Evolutionary conservation across 2,888 invertebrate species (phyloP).

Genomic region (Brassicogethes aeneus): DNA sequence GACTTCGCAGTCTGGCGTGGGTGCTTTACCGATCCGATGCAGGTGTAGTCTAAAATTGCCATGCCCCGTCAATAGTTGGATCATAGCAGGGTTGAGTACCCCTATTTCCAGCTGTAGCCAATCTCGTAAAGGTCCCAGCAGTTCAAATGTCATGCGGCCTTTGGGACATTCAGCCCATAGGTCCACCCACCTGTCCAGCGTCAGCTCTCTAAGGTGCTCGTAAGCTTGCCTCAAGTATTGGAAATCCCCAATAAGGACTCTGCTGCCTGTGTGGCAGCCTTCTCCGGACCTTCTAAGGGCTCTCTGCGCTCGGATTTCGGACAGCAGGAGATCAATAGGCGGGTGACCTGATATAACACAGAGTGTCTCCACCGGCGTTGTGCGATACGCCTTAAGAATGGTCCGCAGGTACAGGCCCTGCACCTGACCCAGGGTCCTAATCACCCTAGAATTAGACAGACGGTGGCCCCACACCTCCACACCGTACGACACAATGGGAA

Average conservation of each 20-base stretch:
- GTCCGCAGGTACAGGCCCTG: slow-evolving; percentile 1
- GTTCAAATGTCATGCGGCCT: slow-evolving; percentile 2
- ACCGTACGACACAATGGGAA: slow-evolving; percentile 4
- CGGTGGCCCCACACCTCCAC: slow-evolving; percentile 3
- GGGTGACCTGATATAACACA: slow-evolving; percentile 1
- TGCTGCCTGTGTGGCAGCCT: background rate
- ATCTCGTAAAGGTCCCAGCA: background rate
- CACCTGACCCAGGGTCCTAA: background rate
- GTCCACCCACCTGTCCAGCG: slow-evolving; percentile 4
- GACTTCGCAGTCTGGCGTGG: too few relatives aligned
- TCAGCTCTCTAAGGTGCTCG: background rate
- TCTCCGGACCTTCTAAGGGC: slow-evolving; percentile 3
- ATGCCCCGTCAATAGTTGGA: too few relatives aligned
- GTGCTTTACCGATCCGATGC: too few relatives aligned
- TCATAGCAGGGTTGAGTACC: background rate
- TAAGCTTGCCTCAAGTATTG: background rate
- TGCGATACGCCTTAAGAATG: background rate
- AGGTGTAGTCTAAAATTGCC: too few relatives aligned
- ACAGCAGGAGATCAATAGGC: slow-evolving; percentile 1
- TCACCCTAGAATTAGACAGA: slow-evolving; percentile 2
- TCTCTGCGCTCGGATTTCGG: slow-evolving; percentile 2
- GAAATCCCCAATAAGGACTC: background rate
- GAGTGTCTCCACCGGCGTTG: slow-evolving; percentile 3
- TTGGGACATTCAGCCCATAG: slow-evolving; percentile 4
- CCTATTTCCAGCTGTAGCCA: background rate